Evolutionary conservation across 2,113 vertebrate species (phyloP).

Genomic region (Festucalex cinctus): DNA sequence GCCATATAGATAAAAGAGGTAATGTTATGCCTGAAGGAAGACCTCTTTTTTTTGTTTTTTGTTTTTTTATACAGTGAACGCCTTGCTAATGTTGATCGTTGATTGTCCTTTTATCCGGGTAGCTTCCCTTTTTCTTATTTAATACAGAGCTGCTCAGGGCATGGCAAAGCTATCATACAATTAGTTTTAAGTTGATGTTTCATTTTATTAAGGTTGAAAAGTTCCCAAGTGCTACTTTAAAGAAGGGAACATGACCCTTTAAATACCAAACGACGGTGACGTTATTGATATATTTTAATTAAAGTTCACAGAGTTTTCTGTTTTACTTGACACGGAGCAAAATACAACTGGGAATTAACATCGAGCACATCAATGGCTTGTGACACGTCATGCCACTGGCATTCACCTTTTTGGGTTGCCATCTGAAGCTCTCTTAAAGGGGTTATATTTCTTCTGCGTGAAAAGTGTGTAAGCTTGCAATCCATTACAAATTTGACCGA

Average conservation of each 20-base stretch:
- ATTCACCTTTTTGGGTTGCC: not conserved
- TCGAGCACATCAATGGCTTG: not conserved
- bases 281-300: not conserved
- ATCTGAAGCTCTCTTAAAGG: not conserved
- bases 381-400: not conserved
- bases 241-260: not conserved
- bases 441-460: not conserved
- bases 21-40: too few relatives aligned
- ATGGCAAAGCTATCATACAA: too few relatives aligned
- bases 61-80: too few relatives aligned
- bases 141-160: too few relatives aligned
- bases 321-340: not conserved
- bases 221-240: too few relatives aligned
- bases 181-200: too few relatives aligned
- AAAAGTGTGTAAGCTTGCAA: not conserved
- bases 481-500: not conserved
- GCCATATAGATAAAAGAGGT: too few relatives aligned
- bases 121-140: too few relatives aligned
- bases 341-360: not conserved
- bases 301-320: not conserved
- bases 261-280: not conserved
- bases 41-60: too few relatives aligned
- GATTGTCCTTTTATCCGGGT: too few relatives aligned
- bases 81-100: too few relatives aligned
- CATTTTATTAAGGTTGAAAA: too few relatives aligned